Evolutionary conservation across 2,113 vertebrate genomes (phyloP), one percentile per base, ranked within the genome.

Genomic region (Odontophorus gujanensis): DNA sequence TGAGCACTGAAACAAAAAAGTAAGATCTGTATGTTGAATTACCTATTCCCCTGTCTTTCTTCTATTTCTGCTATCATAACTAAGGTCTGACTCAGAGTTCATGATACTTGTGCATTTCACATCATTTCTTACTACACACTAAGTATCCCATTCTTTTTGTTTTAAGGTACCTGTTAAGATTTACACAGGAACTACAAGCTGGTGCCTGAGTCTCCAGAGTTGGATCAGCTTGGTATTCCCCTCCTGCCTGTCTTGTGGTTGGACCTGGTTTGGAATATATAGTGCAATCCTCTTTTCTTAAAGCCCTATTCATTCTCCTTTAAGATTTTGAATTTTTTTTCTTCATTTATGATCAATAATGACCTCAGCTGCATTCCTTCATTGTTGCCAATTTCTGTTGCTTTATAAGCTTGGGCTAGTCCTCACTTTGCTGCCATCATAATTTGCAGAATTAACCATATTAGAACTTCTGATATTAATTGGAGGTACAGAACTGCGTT

Each of bases 311-410:
- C 38, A 19, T 72, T 61, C 28, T 61, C 19, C 13, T 74, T 88
- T 80, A 61, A 85, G 92, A 58, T 63, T 87, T 61, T 87, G 61
- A 30, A 7, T n/a, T 58, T 58, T 5, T 58, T 61, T 68, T 28
- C 8, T 11, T 13, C 47, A 30, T 90, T 16, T 40, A 88, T 51
- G 43, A 75, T 93, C 82, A 81, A 55, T 92, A 67, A 72, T 43
- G 68, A 72, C 43, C 50, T 93, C 38, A 89, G 66, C 40, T 58
- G 11, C 34, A 55, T 91, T 82, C 58, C 16, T 83, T 91, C 5
- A 42, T 73, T 88, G 94, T 92, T 65, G 47, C 38, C 34, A 72
- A 14, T 93, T 92, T 72, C 22, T 88, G 76, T 77, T 63, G 57
- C 77, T 90, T 84, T 85, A 16, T 67, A 63, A 83, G 59, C 32